phyloP scores from a whole-genome alignment of 2,888 invertebrate species.

The Amorpha juglandis region DNA sequence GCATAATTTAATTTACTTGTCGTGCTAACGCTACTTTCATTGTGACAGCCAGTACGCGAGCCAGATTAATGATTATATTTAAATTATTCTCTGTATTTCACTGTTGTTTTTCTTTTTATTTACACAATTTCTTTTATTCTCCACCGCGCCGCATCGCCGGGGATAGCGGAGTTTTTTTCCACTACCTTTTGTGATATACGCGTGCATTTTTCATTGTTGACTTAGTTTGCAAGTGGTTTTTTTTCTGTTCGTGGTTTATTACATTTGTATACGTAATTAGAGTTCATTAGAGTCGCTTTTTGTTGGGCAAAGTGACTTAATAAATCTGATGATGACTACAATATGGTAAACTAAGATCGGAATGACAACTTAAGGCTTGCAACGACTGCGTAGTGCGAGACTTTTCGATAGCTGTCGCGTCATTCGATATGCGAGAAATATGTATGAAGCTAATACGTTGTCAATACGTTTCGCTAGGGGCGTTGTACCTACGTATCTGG shows the following conservation, averaged over 20 bases:
- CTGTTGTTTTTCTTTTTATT: constrained; percentile 54
- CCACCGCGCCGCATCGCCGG: constrained; percentile 40
- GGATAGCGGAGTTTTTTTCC: background rate
- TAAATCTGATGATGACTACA: too few species aligned
- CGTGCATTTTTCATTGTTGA: constrained; percentile 62
- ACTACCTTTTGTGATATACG: constrained; percentile 51
- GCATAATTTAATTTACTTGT: background rate
- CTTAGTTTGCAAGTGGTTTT: constrained; percentile 31
- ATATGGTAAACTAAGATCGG: too few species aligned
- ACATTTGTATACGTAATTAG: background rate
- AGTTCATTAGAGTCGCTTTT: background rate
- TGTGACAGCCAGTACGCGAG: constrained; percentile 69
- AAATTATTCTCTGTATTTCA: constrained; percentile 75
- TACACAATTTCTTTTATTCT: constrained; percentile 36
- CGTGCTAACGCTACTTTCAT: constrained; percentile 37
- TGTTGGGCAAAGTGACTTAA: background rate
- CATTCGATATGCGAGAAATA: too few species aligned
- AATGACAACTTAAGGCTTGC: too few species aligned
- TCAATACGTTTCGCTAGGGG: too few species aligned
- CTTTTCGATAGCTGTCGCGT: too few species aligned
- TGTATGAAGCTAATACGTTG: too few species aligned
- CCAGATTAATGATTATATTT: constrained; percentile 82
- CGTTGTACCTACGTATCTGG: too few species aligned
- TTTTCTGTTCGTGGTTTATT: constrained; percentile 32
- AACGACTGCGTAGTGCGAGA: too few species aligned